phyloP scores from a whole-genome alignment of 2,113 vertebrate genomes.

The Perca schrenkii region DNA sequence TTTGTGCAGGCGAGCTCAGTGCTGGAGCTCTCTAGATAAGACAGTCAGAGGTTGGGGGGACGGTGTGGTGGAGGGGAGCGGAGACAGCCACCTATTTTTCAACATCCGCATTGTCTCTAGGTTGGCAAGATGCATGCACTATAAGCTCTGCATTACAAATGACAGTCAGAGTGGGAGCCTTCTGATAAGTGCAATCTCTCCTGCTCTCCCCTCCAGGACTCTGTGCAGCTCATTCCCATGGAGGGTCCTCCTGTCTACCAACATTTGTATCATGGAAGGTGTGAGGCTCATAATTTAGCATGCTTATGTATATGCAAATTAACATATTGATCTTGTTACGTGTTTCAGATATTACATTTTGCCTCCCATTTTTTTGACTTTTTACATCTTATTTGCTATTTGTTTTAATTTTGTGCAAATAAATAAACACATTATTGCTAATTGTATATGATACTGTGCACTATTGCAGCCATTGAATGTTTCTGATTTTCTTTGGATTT shows the following conservation, averaged over 20 bases:
- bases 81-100: slow-evolving; percentile 67
- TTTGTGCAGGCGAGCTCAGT: slow-evolving; percentile 20
- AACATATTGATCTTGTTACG: neutral
- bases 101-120: slow-evolving; percentile 52
- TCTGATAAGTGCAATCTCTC: slow-evolving; percentile 64
- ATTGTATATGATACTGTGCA: neutral
- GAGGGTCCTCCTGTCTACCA: slow-evolving; percentile 6
- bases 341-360: neutral
- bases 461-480: neutral
- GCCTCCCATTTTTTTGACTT: neutral
- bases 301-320: neutral
- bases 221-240: slow-evolving; percentile 16
- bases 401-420: neutral
- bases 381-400: neutral
- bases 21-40: slow-evolving; percentile 58
- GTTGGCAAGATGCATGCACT: slow-evolving; percentile 32
- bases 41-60: slow-evolving; percentile 5
- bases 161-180: slow-evolving; percentile 55
- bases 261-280: slow-evolving; percentile 1
- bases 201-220: slow-evolving; percentile 45
- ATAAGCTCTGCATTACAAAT: slow-evolving; percentile 63
- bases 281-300: neutral
- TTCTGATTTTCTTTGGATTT: neutral
- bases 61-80: neutral
- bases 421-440: neutral